phyloP scores from a whole-genome alignment of 37 sponge, comb jelly and placozoan genomes.

The Aplysina aerophoba region DNA sequence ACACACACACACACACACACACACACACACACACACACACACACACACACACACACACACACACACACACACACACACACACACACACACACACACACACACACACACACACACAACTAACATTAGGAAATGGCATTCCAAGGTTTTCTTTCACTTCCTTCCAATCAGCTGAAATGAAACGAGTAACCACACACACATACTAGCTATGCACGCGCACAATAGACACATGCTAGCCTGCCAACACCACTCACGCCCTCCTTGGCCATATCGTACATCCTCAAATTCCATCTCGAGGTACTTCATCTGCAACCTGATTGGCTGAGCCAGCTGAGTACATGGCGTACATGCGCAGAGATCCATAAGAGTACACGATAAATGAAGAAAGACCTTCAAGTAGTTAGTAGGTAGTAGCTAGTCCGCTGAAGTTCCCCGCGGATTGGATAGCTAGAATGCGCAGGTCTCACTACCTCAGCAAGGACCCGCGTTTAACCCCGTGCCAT shows the following conservation, averaged over 20 bases:
- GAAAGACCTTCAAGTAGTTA: no score
- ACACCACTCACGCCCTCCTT: slow-evolving; percentile 2
- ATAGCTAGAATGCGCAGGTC: no score
- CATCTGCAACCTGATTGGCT: slow-evolving; percentile 80
- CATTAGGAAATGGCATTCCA: slow-evolving; percentile 89
- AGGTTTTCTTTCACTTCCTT: slow-evolving; percentile 63
- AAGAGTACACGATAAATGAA: no score
- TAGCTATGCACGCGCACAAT: no score
- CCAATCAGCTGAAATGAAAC: slow-evolving; percentile 49
- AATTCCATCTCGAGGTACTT: slow-evolving; percentile 83
- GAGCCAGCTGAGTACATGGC: slow-evolving; percentile 62
- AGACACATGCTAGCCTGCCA: no score
- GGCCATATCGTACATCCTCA: slow-evolving; percentile 69
- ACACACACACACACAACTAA: slow-evolving; percentile 16
- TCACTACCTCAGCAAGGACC: no score
- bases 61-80: slow-evolving; percentile 28
- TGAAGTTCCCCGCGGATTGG: no score
- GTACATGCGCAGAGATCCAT: no score
- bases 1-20: neutral
- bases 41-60: neutral
- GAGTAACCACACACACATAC: no score
- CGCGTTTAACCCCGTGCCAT: neutral
- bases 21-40: neutral
- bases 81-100: no score
- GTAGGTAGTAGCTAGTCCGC: no score